Percentiles rank a stretch among this genome's conserved stretches.
These are phyloP conservation scores for Pipistrellus nathusii DNA, from an alignment of 2,797 vertebrate species.

Conservation along the genomic window DNA sequence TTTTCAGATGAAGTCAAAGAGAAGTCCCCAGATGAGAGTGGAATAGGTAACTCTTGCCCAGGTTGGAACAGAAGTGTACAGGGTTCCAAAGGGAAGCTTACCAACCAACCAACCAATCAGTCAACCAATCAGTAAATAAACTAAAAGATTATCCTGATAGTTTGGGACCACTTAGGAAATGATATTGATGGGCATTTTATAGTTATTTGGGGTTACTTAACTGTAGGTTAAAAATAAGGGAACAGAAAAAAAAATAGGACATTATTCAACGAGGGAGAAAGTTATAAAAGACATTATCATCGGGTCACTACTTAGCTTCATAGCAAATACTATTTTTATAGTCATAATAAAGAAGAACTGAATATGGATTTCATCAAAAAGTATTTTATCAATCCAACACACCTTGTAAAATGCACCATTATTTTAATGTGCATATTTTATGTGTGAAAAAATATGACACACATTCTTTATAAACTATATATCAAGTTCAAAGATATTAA, in stretches of 20 bases:
- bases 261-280: constrained; percentile 12
- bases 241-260: background rate
- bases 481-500: background rate
- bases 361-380: background rate
- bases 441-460: background rate
- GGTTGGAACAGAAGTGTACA: background rate
- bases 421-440: constrained; percentile 1
- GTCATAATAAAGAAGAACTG: background rate
- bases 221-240: background rate
- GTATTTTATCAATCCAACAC: background rate
- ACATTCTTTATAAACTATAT: background rate
- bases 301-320: background rate
- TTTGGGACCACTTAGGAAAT: background rate
- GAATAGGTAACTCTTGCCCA: background rate
- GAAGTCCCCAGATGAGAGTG: background rate
- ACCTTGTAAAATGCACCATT: background rate
- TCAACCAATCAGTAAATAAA: background rate
- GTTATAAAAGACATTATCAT: background rate
- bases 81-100: background rate
- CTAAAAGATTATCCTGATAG: background rate
- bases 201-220: background rate
- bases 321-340: background rate
- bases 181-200: background rate
- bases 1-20: background rate
- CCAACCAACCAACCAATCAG: no score